Evolutionary conservation across 2,888 invertebrate genomes (phyloP).

Genomic region (Phorcus lineatus): DNA sequence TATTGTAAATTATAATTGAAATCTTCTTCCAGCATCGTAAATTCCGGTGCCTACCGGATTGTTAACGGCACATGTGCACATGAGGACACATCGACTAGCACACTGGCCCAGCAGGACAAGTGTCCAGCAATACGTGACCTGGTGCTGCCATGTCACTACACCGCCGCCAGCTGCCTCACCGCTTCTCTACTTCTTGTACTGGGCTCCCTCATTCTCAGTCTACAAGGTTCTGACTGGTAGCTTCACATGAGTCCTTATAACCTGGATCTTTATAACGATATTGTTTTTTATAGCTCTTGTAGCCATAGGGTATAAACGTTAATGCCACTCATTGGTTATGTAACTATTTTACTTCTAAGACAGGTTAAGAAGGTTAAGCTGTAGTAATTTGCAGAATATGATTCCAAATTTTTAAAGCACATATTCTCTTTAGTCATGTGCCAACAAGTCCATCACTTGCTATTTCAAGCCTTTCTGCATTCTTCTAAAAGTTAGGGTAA

Average conservation of each 20-base stretch:
- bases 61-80: conserved; percentile 76
- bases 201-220: background rate
- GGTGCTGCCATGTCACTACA: conserved; percentile 58
- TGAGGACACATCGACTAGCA: conserved; percentile 66
- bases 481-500: too few species aligned
- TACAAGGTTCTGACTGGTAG: background rate
- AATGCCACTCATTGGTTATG: too few species aligned
- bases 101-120: conserved; percentile 68
- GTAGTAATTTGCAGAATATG: too few species aligned
- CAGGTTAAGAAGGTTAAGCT: too few species aligned
- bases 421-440: too few species aligned
- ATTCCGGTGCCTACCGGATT: conserved; percentile 76
- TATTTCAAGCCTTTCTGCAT: too few species aligned
- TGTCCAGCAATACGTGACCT: conserved; percentile 72
- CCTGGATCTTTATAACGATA: background rate
- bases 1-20: too few species aligned
- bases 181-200: background rate
- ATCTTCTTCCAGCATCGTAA: conserved; percentile 71
- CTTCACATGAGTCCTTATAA: background rate
- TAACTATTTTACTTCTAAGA: too few species aligned
- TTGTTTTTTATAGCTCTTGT: too few species aligned
- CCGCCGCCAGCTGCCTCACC: conserved; percentile 34
- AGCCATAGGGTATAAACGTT: too few species aligned
- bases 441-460: too few species aligned
- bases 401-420: too few species aligned